Evolutionary conservation across 2,888 invertebrate species (phyloP).

Genomic region (Eremobia ochroleuca): DNA sequence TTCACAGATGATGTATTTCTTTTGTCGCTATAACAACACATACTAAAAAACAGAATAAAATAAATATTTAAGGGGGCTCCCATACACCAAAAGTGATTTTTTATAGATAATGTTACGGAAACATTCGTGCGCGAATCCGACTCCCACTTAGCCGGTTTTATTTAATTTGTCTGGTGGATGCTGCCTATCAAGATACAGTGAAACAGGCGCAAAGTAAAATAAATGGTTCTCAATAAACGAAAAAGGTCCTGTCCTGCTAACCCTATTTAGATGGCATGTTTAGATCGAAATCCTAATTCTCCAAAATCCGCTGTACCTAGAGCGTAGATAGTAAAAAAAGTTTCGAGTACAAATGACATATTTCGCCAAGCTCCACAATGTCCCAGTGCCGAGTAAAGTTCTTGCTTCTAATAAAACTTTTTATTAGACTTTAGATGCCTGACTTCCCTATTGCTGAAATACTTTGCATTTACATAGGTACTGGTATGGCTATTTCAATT

Average conservation of each 20-base stretch:
- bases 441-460: slow-evolving; percentile 35
- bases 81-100: too few relatives aligned
- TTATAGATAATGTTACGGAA: too few relatives aligned
- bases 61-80: too few relatives aligned
- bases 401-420: slow-evolving; percentile 50
- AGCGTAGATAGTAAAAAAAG: slow-evolving; percentile 58
- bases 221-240: slow-evolving; percentile 33
- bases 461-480: slow-evolving; percentile 30
- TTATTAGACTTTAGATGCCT: slow-evolving; percentile 35
- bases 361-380: slow-evolving; percentile 48
- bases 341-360: slow-evolving; percentile 59
- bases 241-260: slow-evolving; percentile 5
- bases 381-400: slow-evolving; percentile 32
- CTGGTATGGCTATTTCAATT: slow-evolving; percentile 31
- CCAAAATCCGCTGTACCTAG: slow-evolving; percentile 35
- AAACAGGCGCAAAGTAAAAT: slow-evolving; percentile 31
- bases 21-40: too few relatives aligned
- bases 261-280: slow-evolving; percentile 10
- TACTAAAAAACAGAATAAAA: too few relatives aligned
- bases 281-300: slow-evolving; percentile 39
- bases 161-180: not conserved
- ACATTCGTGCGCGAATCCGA: too few relatives aligned
- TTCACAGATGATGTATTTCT: too few relatives aligned
- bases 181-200: not conserved
- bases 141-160: not conserved